Evolutionary conservation across 2,888 invertebrate species (phyloP), one percentile per base, ranked within the genome.

Genomic region (Xylophagus ater): DNA sequence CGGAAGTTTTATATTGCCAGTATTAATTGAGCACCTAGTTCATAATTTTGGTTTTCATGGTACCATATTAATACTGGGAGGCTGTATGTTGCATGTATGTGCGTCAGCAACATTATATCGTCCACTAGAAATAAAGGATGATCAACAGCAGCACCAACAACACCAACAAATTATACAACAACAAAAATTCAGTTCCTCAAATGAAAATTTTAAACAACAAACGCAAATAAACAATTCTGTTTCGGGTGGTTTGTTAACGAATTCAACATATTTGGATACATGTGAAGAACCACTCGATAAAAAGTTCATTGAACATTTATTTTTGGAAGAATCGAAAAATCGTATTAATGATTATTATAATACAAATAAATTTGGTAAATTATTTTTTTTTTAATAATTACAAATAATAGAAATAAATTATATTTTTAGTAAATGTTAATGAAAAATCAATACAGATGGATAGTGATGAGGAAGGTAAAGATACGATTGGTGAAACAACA

Each of bases 1-100:
- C 0, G 84, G 84, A 2, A 81, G 82, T 54, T 81, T 84, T 53
- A 78, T 84, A 3, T 74, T 84, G 42, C 84, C 84, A 0, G 74
- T 82, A 56, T 59, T 83, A 32, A 78, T 84, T 19, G 78, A 81
- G 52, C 73, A 72, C 40, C 62, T 83, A 18, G 76, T 81, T 0
- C 74, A 74, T 37, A 70, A 70, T 47, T 83, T 79, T 46, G 83
- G 83, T 4, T 71, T 82, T 35, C 78, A 80, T 53, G 82, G 82
- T 3, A 81, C 81, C 8, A 71, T 81, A 9, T 61, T 82, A 2
- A 63, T 82, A 7, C 60, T 82, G 19, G 81, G 76, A 0, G 80
- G 76, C 1, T 80, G 81, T 10, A 80, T 81, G 78, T 63, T 82
- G 1, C 81, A 82, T 53, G 81, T 82, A 3, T 81, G 82, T 44